Base-by-base conservation (phyloP, 2,888 invertebrate species). In the Oscheius sp. region DNA sequence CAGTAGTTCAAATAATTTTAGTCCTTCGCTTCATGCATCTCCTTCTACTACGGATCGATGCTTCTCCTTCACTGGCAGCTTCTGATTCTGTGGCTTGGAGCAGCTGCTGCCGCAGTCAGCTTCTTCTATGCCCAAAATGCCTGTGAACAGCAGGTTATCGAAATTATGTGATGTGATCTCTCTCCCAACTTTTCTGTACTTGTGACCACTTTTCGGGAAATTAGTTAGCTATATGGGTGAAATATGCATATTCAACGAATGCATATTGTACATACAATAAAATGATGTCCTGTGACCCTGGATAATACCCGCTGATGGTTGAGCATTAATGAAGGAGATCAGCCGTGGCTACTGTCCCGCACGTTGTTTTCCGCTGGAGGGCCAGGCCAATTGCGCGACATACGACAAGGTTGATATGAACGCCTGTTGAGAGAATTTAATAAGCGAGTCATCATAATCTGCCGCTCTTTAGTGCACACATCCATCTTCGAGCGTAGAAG, bases 1-100 rank as follows among this genome's bases (percentile, higher is more conserved):
- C 21, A 21, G 21, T 21, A 21, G 21, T 21, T 21, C 21, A 21
- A 42, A 42, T 3, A 5, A 7, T 70, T 87, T 79, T 87, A 91
- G 90, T 90, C 90, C 11, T 73, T 90, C 48, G 85, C 90, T 10
- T 89, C 90, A 2, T 90, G 90, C 2, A 84, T 85, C 7, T 89
- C 86, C 1, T 90, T 91, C 80, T 90, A 88, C 87, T 91, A 90
- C 88, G 89, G 90, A 74, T 81, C 81, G 3, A 77, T 86, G 68
- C 76, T 91, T 63, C 63, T 83, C 35, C 87, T 90, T 10, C 85
- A 89, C 50, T 90, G 88, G 86, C 90, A 90, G 85, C 85, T 91
- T 10, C 75, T 90, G 7, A 90, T 90, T 42, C 77, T 90, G 57
- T 63, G 42, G 11, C 21, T 76, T 7, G 73, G 71, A 11, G 77